Percentiles rank a stretch among this genome's conserved stretches.
Evolutionary conservation across 1,140 invertebrate genomes (phyloP).

Genomic region (Scaptomyza graminum): DNA sequence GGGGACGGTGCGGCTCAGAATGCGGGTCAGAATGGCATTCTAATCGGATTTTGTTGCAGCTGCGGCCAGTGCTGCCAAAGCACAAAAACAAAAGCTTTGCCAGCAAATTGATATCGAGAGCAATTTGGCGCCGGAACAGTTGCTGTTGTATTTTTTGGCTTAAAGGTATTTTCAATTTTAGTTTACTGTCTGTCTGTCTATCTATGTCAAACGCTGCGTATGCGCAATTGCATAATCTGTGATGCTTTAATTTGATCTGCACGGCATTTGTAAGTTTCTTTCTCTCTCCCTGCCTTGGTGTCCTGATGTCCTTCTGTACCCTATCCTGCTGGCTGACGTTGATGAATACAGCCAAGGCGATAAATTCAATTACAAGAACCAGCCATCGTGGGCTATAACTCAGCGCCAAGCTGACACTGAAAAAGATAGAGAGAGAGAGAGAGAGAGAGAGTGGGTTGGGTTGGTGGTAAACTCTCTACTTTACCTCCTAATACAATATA

Average conservation of each 20-base stretch:
- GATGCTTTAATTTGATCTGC: conserved; percentile 58
- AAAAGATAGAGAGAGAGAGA: not conserved
- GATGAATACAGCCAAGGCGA: conserved; percentile 74
- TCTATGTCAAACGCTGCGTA: conserved; percentile 55
- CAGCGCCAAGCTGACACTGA: conserved; percentile 39
- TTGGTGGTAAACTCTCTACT: conserved; percentile 39
- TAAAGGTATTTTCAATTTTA: conserved; percentile 31
- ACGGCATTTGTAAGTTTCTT: conserved; percentile 51
- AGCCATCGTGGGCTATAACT: conserved; percentile 63
- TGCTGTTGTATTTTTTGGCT: conserved; percentile 5
- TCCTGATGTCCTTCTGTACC: not conserved
- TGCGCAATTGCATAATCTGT: conserved; percentile 74
- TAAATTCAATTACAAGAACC: conserved; percentile 76
- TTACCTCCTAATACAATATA: conserved; percentile 43
- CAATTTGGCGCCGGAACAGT: conserved; percentile 66
- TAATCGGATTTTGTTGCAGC: conserved; percentile 78
- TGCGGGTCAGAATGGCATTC: conserved; percentile 56
- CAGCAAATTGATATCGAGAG: conserved; percentile 79
- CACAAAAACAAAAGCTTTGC: conserved; percentile 64
- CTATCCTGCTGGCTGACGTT: conserved; percentile 50
- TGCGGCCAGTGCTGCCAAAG: conserved; percentile 59
- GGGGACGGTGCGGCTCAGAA: not conserved
- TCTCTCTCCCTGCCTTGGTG: not conserved
- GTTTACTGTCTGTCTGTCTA: not conserved
- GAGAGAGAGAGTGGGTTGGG: not conserved